phyloP scores from a whole-genome alignment of 2,888 invertebrate genomes.

The Luffia ferchaultella region DNA sequence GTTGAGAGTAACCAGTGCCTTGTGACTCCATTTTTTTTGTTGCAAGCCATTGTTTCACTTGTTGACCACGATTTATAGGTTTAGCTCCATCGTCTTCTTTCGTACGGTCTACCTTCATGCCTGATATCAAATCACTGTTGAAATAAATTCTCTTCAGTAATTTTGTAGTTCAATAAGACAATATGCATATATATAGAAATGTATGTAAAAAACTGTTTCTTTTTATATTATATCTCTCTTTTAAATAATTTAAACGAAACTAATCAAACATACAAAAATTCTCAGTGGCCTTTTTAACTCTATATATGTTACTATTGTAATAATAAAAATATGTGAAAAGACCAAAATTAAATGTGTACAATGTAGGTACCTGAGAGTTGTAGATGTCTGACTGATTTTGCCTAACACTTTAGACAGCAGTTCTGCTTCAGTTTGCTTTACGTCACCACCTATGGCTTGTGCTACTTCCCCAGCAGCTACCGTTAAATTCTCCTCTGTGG shows the following conservation, averaged over 20 bases:
- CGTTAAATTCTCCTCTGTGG: slow-evolving; percentile 52
- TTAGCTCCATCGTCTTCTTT: slow-evolving; percentile 32
- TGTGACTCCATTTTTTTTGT: slow-evolving; percentile 18
- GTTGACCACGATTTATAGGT: slow-evolving; percentile 51
- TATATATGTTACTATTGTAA: not conserved
- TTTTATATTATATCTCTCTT: no score
- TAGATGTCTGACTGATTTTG: slow-evolving; percentile 50
- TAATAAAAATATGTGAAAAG: not conserved
- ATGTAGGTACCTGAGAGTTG: slow-evolving; percentile 42
- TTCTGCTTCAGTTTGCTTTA: slow-evolving; percentile 76
- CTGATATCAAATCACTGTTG: slow-evolving; percentile 74
- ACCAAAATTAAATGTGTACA: not conserved
- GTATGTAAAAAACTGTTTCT: no score
- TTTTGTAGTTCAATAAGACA: no score
- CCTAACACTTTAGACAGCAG: slow-evolving; percentile 73
- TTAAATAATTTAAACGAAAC: no score
- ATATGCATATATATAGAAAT: no score
- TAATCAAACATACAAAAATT: no score
- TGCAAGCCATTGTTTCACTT: slow-evolving; percentile 56
- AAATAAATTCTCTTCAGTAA: no score
- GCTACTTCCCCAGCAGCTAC: slow-evolving; percentile 80
- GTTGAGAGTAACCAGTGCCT: not conserved
- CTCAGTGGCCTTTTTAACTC: no score
- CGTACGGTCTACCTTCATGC: slow-evolving; percentile 78
- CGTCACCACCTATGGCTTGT: slow-evolving; percentile 70